Base-by-base conservation (phyloP, 37 sponge, comb jelly and placozoan species). In the Aplysina aerophoba region DNA sequence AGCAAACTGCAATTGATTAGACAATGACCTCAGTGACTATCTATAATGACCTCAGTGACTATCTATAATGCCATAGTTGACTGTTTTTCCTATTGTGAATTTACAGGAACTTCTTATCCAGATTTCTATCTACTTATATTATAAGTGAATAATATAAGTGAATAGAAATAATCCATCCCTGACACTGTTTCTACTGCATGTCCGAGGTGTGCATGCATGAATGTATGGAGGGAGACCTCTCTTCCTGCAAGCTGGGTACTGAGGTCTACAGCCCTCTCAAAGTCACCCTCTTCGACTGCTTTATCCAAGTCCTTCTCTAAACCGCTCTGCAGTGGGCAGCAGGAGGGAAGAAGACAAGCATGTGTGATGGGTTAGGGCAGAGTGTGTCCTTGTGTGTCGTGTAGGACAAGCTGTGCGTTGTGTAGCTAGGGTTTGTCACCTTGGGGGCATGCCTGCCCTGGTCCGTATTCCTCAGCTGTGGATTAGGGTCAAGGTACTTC, bases 401-500 rank as follows among this genome's bases (percentile, higher is more conserved):
- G 69, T 67, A 14, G 69, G 69, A 67, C 17, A 17, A 58, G 17
- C 59, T 58, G 37, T 37, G 40, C 14, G 74, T 15, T 37, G 74
- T 73, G 74, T 31, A 37, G 31, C 40, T 41, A 33, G 20, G 30
- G 20, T 73, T 11, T 38, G 14, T 41, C 8, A 91, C 91, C 84
- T 87, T 86, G 0, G 74, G 79, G 6, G 54, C 50, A 44, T 79
- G 28, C 27, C 60, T 67, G 21, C 88, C 85, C 1, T 40, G 80
- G 39, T 81, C 85, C 59, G 66, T 55, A 0, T 85, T 88, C 28
- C 64, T 87, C 39, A 92, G 83, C 53, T 92, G 93, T 38, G 93
- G 90, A 31, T 93, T 93, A 22, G 90, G 90, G 55, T 93, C 90
- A 31, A 87, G 44, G 55, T 84, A 93, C n/a, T 83, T 41, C 36